phyloP scores from a whole-genome alignment of 2,797 vertebrate species.

The Betta splendens region DNA sequence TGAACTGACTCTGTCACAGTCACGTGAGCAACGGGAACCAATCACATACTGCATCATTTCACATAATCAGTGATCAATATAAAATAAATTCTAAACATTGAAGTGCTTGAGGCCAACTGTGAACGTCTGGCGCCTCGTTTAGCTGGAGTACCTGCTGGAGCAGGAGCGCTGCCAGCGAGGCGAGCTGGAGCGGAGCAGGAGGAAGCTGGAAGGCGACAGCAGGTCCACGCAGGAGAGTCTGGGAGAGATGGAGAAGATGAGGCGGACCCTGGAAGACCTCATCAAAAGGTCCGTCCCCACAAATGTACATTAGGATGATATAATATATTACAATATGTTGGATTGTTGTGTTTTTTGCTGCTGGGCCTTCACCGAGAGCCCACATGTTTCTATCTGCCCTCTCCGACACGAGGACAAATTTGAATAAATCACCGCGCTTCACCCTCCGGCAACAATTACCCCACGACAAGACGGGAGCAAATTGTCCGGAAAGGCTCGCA shows the following conservation, averaged over 20 bases:
- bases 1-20: constrained; percentile 13
- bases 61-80: constrained; percentile 18
- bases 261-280: constrained; percentile 78
- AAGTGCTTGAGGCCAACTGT: too few species aligned
- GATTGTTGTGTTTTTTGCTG: too few species aligned
- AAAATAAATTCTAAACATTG: constrained; percentile 20
- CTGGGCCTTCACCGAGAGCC: constrained; percentile 43
- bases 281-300: constrained; percentile 76
- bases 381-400: constrained; percentile 61
- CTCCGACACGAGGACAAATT: constrained; percentile 30
- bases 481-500: constrained; percentile 36
- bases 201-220: constrained; percentile 75
- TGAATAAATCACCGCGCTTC: constrained; percentile 17
- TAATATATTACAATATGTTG: background rate
- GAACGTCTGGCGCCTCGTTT: too few species aligned
- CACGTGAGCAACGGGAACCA: constrained; percentile 51
- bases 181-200: constrained; percentile 77
- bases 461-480: constrained; percentile 21
- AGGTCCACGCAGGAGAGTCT: constrained; percentile 74
- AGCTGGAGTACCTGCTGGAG: constrained; percentile 80
- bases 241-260: constrained; percentile 76
- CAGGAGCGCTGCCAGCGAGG: constrained; percentile 71
- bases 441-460: constrained; percentile 35
- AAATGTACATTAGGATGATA: accelerated
- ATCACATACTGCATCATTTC: too few species aligned